phyloP scores from a whole-genome alignment of 1,140 invertebrate genomes.

The Teleogryllus occipitalis region DNA sequence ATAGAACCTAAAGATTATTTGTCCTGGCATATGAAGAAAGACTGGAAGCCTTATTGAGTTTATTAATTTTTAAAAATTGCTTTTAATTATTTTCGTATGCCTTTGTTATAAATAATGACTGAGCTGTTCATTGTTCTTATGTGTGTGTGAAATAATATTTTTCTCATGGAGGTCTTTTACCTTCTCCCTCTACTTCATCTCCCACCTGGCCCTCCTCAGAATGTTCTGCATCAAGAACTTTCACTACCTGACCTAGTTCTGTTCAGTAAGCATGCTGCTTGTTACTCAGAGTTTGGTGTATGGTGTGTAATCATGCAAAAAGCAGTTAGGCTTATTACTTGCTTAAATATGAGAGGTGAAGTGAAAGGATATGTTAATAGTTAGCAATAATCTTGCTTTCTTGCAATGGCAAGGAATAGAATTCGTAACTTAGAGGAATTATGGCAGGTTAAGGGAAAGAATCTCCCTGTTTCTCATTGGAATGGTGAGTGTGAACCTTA shows the following conservation, averaged over 20 bases:
- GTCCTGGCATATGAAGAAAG: no score
- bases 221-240: not conserved
- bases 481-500: conserved; percentile 7
- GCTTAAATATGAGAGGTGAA: not conserved
- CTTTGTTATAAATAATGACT: no score
- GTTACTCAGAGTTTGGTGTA: not conserved
- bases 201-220: not conserved
- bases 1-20: no score
- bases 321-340: not conserved
- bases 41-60: no score
- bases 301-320: not conserved
- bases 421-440: conserved; percentile 4
- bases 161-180: not conserved
- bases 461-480: conserved; percentile 14
- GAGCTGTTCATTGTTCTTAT: not conserved
- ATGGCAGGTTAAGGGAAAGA: conserved; percentile 12
- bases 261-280: not conserved
- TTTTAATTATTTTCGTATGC: no score
- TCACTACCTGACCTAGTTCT: not conserved
- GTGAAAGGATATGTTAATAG: not conserved
- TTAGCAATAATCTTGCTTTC: not conserved
- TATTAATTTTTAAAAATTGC: no score
- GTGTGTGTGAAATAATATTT: not conserved
- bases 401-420: not conserved
- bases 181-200: not conserved